Percentiles rank a stretch among this genome's conserved stretches.
These are phyloP conservation scores for Myrmophylax atrothorax DNA, from an alignment of 2,113 vertebrate genomes.

Conservation along the genomic window DNA sequence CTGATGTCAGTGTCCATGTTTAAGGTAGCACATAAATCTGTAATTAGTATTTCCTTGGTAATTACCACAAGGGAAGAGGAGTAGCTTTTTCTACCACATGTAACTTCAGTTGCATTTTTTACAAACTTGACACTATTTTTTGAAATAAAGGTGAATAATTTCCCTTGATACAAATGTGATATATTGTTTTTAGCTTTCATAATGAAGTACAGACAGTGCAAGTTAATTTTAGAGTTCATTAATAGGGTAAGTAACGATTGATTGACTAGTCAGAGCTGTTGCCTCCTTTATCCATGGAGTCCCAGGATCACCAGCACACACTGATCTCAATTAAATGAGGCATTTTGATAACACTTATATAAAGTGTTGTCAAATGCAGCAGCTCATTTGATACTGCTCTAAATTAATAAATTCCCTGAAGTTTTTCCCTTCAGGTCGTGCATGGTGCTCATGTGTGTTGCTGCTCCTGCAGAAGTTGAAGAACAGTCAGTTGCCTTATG, in stretches of 20 bases:
- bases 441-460: fast-evolving
- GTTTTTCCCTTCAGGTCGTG: not conserved
- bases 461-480: not conserved
- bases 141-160: not conserved
- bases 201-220: not conserved
- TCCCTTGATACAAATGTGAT: not conserved
- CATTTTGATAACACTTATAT: not conserved
- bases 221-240: not conserved
- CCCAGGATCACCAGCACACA: not conserved
- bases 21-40: not conserved
- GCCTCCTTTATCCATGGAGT: not conserved
- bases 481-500: not conserved
- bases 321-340: not conserved
- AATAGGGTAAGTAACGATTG: not conserved
- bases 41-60: not conserved
- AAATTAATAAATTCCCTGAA: not conserved
- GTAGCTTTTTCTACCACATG: not conserved
- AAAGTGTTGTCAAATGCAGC: not conserved
- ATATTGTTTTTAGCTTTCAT: not conserved
- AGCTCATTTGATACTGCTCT: not conserved
- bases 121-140: not conserved
- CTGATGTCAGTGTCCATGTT: not conserved
- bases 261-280: not conserved
- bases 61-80: not conserved
- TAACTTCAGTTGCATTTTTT: not conserved